Conservation (phyloP, 2,888 invertebrate genomes). For the Aporophyla lueneburgensis region DNA sequence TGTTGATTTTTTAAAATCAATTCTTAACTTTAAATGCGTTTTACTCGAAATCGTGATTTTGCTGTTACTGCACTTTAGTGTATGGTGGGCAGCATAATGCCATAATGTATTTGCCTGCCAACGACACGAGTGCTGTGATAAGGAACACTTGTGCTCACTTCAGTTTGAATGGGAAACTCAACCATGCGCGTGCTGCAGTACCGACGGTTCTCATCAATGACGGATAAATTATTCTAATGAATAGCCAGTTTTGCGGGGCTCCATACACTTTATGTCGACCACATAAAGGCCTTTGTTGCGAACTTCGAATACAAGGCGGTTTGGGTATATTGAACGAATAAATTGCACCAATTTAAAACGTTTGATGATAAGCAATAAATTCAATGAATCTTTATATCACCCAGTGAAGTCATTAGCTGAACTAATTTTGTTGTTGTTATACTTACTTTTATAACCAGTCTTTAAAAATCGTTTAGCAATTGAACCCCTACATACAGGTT, state of each 20-base stretch:
- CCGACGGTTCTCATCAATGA: background rate
- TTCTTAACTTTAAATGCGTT: too few relatives aligned
- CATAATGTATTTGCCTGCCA: constrained; percentile 6
- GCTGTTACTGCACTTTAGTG: too few relatives aligned
- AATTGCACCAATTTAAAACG: constrained; percentile 6
- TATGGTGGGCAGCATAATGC: too few relatives aligned
- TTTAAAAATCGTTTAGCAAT: background rate
- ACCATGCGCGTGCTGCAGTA: background rate
- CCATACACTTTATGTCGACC: background rate
- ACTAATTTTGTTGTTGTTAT: background rate
- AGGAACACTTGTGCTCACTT: constrained; percentile 13
- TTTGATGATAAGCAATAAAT: constrained; percentile 17
- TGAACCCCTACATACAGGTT: background rate
- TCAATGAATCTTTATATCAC: background rate
- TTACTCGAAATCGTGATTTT: too few relatives aligned
- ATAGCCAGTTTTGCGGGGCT: constrained; percentile 10
- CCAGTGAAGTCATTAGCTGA: background rate
- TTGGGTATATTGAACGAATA: constrained; percentile 11
- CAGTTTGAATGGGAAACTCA: constrained; percentile 5
- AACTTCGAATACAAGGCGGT: background rate
- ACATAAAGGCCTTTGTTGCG: constrained; percentile 5
- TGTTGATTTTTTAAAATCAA: too few relatives aligned
- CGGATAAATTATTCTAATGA: constrained; percentile 20
- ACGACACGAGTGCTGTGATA: constrained; percentile 9
- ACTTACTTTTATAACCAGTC: background rate